Conservation (phyloP, 2,113 vertebrate species). For the Chamaea fasciata region DNA sequence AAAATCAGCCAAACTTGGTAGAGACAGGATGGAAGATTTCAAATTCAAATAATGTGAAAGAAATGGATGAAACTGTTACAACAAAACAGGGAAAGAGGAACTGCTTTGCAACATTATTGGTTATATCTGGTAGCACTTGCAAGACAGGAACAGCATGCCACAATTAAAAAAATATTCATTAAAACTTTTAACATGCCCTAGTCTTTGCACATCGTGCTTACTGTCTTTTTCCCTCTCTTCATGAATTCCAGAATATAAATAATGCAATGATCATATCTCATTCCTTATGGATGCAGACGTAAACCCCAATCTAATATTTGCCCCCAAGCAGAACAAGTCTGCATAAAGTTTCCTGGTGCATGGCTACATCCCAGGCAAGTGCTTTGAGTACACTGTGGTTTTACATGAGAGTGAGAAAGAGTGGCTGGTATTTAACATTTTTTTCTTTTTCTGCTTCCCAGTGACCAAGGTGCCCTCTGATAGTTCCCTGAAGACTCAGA, state of each 20-base stretch:
- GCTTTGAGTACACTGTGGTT: background rate
- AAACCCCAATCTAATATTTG: background rate
- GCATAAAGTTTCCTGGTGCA: background rate
- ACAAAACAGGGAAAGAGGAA: background rate
- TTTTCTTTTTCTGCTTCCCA: background rate
- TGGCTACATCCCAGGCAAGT: rapidly evolving
- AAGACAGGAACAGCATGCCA: background rate
- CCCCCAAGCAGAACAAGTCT: background rate
- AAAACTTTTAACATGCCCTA: background rate
- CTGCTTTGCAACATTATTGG: background rate
- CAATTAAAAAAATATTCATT: background rate
- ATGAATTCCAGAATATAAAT: background rate
- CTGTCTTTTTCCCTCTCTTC: background rate
- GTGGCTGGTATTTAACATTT: background rate
- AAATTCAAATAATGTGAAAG: background rate
- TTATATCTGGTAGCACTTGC: background rate
- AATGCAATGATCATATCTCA: background rate
- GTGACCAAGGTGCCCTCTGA: background rate
- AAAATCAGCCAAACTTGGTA: background rate
- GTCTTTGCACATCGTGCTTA: background rate
- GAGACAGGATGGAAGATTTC: background rate
- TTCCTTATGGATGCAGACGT: background rate
- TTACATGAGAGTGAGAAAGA: background rate
- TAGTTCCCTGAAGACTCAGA: background rate
- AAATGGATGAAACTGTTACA: background rate